Evolutionary conservation across 2,113 vertebrate species (phyloP).

Genomic region (Dunckerocampus dactyliophorus): DNA sequence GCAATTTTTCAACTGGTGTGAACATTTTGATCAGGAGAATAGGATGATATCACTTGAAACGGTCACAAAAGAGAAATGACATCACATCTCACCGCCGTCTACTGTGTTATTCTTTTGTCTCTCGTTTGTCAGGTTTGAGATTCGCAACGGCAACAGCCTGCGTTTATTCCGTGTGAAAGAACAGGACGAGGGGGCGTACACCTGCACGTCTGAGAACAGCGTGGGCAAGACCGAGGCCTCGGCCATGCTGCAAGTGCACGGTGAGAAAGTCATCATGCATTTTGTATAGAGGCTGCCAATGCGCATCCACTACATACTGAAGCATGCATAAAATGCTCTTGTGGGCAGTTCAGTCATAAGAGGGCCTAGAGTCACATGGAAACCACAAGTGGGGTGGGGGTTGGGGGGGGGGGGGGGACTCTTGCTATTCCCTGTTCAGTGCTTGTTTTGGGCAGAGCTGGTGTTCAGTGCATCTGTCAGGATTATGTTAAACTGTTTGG

Average conservation of each 20-base stretch:
- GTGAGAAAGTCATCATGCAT: constrained; percentile 68
- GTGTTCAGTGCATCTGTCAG: constrained; percentile 45
- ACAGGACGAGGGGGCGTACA: constrained; percentile 91
- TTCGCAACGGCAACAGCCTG: constrained; percentile 89
- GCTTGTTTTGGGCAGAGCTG: constrained; percentile 33
- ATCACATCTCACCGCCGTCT: too few species aligned
- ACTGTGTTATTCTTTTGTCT: not conserved
- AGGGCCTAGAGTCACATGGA: not conserved
- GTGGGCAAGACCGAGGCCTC: constrained; percentile 95
- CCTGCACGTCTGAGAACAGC: constrained; percentile 95
- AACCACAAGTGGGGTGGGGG: too few species aligned
- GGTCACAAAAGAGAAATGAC: too few species aligned
- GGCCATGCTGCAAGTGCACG: constrained; percentile 90
- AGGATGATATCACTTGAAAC: too few species aligned
- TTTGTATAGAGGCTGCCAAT: constrained; percentile 13
- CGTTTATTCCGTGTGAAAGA: constrained; percentile 84
- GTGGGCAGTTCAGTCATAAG: constrained; percentile 19
- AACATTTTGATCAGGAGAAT: too few species aligned
- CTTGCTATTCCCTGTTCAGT: constrained; percentile 18
- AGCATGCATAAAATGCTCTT: constrained; percentile 19
- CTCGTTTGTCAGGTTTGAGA: constrained; percentile 83
- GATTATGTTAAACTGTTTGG: constrained; percentile 72
- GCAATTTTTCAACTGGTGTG: too few species aligned
- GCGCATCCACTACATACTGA: not conserved
- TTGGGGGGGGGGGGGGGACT: not conserved